phyloP scores from a whole-genome alignment of 2,888 invertebrate genomes.

The Anthophora plumipes region DNA sequence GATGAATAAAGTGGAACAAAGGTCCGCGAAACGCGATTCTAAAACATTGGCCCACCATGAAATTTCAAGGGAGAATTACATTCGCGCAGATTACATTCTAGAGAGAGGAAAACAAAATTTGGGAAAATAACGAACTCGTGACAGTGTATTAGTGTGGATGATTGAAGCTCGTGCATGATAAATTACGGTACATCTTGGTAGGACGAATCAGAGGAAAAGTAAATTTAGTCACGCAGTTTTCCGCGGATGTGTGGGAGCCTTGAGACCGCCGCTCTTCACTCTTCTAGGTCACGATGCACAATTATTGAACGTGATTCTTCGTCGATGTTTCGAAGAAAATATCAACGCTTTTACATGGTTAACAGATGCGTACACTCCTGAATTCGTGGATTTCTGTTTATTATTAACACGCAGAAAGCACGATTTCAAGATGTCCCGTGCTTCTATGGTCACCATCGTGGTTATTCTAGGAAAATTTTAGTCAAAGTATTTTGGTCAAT shows the following conservation, averaged over 20 bases:
- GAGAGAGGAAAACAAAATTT: no score
- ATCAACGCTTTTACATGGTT: conserved; percentile 7
- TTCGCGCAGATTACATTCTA: no score
- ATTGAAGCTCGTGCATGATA: conserved; percentile 6
- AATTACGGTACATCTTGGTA: conserved; percentile 4
- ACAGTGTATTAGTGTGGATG: neutral
- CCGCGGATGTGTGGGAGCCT: conserved; percentile 3
- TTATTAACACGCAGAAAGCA: no score
- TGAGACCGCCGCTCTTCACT: neutral
- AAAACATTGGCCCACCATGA: neutral
- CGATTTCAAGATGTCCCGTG: neutral
- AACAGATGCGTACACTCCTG: neutral
- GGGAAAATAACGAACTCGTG: no score
- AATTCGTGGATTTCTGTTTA: neutral
- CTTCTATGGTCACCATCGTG: neutral
- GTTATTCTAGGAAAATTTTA: conserved; percentile 28
- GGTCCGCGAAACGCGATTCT: neutral
- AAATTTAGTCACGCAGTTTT: conserved; percentile 39
- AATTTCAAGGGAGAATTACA: no score
- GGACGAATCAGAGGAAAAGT: neutral
- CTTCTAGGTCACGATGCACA: conserved; percentile 45
- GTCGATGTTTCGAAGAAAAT: conserved; percentile 13
- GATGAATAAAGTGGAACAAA: conserved; percentile 26
- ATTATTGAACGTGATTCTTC: conserved; percentile 44
- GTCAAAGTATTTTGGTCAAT: conserved; percentile 24